These are phyloP conservation scores for Morpho deidamia DNA, from an alignment of 2,888 invertebrate genomes.

Conservation along the genomic window DNA sequence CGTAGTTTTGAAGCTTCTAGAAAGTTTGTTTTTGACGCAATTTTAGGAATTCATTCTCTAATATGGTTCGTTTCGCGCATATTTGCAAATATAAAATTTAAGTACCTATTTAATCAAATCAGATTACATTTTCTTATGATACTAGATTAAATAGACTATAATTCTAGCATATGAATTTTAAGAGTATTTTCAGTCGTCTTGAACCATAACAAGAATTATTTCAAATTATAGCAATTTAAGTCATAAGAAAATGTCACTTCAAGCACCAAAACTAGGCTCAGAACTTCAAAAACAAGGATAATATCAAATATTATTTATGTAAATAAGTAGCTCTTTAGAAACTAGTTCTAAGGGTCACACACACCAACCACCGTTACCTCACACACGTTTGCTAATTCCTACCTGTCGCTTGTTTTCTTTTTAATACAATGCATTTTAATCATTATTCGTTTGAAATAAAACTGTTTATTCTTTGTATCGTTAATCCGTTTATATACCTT, in stretches of 20 bases:
- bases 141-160: too few species aligned
- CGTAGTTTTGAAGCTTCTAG: neutral
- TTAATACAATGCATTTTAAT: neutral
- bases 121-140: too few species aligned
- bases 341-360: slow-evolving; percentile 16
- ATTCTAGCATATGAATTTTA: too few species aligned
- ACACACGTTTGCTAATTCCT: slow-evolving; percentile 36
- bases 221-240: too few species aligned
- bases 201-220: too few species aligned
- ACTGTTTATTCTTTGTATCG: slow-evolving; percentile 7
- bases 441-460: slow-evolving; percentile 1
- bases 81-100: neutral
- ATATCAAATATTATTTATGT: neutral
- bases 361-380: slow-evolving; percentile 35
- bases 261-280: too few species aligned
- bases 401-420: slow-evolving; percentile 12
- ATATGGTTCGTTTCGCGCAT: neutral
- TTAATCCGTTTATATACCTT: slow-evolving; percentile 2
- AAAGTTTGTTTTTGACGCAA: slow-evolving; percentile 6
- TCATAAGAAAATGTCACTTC: too few species aligned
- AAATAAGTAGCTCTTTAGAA: neutral
- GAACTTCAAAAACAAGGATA: neutral
- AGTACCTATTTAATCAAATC: too few species aligned
- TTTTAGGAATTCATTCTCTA: slow-evolving; percentile 6
- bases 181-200: too few species aligned